These are phyloP conservation scores for Tetramorium alpestre DNA, from an alignment of 1,140 invertebrate genomes.

Conservation along the genomic window DNA sequence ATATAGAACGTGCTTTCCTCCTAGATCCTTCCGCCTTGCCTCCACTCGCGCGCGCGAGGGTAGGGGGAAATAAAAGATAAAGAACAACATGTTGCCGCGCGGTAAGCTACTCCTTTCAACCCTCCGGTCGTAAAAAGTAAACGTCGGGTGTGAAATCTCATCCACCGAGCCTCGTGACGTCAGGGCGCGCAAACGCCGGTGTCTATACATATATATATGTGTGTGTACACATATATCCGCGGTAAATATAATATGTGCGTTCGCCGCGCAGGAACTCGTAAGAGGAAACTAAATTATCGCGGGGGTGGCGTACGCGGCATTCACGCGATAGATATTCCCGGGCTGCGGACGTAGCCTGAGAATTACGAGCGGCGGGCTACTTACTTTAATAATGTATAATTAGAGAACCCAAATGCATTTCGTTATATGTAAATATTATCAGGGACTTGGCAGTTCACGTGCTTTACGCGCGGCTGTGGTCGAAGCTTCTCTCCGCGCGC, in stretches of 20 bases:
- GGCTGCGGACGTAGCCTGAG: constrained; percentile 7
- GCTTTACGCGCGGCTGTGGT: constrained; percentile 38
- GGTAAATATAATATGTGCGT: constrained; percentile 48
- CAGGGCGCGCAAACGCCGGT: background rate
- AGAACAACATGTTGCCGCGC: constrained; percentile 60
- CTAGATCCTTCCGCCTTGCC: constrained; percentile 45
- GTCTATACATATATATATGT: too few species aligned
- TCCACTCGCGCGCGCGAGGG: constrained; percentile 27
- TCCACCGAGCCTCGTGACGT: constrained; percentile 45
- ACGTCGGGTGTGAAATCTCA: constrained; percentile 61
- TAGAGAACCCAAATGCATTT: constrained; percentile 56
- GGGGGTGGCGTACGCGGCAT: background rate
- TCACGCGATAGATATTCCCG: constrained; percentile 42
- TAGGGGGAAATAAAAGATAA: constrained; percentile 41
- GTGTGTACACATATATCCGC: too few species aligned
- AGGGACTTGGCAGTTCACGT: constrained; percentile 46
- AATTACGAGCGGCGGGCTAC: constrained; percentile 45
- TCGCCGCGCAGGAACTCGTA: background rate
- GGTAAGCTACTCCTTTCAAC: constrained; percentile 58
- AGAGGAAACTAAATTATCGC: constrained; percentile 52
- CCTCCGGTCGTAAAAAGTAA: constrained; percentile 54
- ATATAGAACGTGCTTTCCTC: constrained; percentile 52
- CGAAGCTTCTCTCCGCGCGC: background rate
- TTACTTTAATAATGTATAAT: constrained; percentile 62
- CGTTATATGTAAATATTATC: constrained; percentile 60